phyloP scores from a whole-genome alignment of 1,140 invertebrate species.

The Bombus superbus region DNA sequence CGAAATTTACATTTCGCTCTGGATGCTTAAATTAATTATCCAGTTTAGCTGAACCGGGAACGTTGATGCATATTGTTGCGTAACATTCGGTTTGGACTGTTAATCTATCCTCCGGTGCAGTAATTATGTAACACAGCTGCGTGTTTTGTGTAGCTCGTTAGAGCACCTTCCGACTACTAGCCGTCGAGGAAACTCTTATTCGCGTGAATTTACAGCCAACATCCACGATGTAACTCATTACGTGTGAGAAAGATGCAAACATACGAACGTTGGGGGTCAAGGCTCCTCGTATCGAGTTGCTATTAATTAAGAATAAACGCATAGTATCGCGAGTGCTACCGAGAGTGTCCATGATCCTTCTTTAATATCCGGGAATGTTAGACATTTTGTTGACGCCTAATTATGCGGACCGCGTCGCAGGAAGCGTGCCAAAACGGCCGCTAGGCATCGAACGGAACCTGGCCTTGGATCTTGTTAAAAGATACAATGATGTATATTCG shows the following conservation, averaged over 20 bases:
- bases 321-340: not conserved
- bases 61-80: constrained; percentile 53
- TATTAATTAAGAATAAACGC: constrained; percentile 50
- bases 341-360: not conserved
- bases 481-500: constrained; percentile 39
- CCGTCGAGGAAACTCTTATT: constrained; percentile 48
- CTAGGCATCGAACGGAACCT: constrained; percentile 39
- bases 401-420: constrained; percentile 53
- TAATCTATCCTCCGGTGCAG: constrained; percentile 61
- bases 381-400: constrained; percentile 55
- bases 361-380: constrained; percentile 57
- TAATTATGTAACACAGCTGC: constrained; percentile 68
- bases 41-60: constrained; percentile 31
- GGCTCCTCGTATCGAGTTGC: constrained; percentile 10
- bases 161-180: constrained; percentile 54
- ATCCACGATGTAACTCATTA: constrained; percentile 7
- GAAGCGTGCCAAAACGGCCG: constrained; percentile 58
- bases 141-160: constrained; percentile 55
- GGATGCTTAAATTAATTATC: constrained; percentile 46
- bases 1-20: constrained; percentile 30
- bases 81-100: constrained; percentile 64
- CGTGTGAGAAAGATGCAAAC: not conserved
- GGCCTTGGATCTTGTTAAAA: constrained; percentile 56
- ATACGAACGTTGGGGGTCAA: constrained; percentile 38
- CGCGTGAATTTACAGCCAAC: constrained; percentile 55